Conservation (phyloP, 2,797 vertebrate genomes). For the Hydrocynus forskahlii region DNA sequence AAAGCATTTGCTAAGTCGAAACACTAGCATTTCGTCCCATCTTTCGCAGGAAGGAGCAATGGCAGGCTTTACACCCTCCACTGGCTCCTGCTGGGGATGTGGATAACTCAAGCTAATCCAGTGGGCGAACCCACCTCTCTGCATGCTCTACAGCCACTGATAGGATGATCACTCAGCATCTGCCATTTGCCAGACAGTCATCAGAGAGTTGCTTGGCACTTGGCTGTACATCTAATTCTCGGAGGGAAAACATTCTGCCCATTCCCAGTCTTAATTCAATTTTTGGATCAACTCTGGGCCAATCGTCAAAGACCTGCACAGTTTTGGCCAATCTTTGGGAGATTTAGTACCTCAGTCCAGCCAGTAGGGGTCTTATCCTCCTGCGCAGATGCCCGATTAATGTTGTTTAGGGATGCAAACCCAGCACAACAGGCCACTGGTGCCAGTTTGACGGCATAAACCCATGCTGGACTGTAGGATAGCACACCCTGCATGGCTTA, state of each 20-base stretch:
- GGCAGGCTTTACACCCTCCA: slow-evolving; percentile 18
- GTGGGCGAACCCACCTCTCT: slow-evolving; percentile 44
- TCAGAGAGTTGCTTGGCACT: slow-evolving; percentile 43
- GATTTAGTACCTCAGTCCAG: slow-evolving; percentile 20
- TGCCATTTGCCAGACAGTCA: slow-evolving; percentile 48
- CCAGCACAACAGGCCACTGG: slow-evolving; percentile 22
- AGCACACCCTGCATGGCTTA: neutral
- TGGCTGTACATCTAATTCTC: slow-evolving; percentile 42
- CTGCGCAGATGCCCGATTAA: slow-evolving; percentile 77
- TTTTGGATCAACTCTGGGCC: slow-evolving; percentile 35
- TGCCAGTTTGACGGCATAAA: slow-evolving; percentile 10
- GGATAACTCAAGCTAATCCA: slow-evolving; percentile 52
- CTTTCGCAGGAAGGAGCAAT: slow-evolving; percentile 23
- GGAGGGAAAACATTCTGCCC: slow-evolving; percentile 28
- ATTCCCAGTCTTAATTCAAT: slow-evolving; percentile 40
- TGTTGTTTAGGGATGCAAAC: slow-evolving; percentile 73
- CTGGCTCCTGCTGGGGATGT: slow-evolving; percentile 37
- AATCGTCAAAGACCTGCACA: slow-evolving; percentile 36
- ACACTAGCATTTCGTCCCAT: slow-evolving; percentile 20
- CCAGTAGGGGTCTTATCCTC: slow-evolving; percentile 54
- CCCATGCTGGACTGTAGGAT: slow-evolving; percentile 9
- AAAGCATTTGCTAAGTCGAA: slow-evolving; percentile 19
- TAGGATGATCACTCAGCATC: slow-evolving; percentile 40
- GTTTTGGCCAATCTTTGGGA: slow-evolving; percentile 31
- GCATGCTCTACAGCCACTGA: slow-evolving; percentile 43